Percentiles rank a stretch among this genome's conserved stretches.
Conservation (phyloP, 2,113 vertebrate species). For the Pseudonaja textilis region DNA sequence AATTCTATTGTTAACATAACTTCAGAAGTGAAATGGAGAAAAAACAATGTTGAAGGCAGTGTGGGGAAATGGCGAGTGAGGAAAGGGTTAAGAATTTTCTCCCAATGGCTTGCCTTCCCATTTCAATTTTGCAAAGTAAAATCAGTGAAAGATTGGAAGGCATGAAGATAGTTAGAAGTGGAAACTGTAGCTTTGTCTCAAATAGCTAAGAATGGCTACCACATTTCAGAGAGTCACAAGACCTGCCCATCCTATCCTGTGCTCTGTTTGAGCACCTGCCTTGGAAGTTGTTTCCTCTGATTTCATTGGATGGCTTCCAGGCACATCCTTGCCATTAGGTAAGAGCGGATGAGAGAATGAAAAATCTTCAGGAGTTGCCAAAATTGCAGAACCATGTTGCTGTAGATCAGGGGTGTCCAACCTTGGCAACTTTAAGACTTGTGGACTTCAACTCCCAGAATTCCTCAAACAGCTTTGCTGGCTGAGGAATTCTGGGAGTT, state of each 20-base stretch:
- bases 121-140: not conserved
- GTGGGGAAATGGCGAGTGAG: not conserved
- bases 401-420: not conserved
- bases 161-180: not conserved
- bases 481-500: too few species aligned
- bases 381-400: not conserved
- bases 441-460: too few species aligned
- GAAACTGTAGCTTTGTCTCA: not conserved
- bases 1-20: not conserved
- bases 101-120: too few species aligned
- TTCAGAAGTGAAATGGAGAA: not conserved
- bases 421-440: too few species aligned
- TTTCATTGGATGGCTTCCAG: not conserved
- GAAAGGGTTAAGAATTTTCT: not conserved
- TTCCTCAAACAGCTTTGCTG: too few species aligned
- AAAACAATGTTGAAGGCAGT: not conserved
- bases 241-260: not conserved
- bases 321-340: not conserved
- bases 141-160: not conserved
- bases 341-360: not conserved
- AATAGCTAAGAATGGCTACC: not conserved
- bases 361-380: not conserved
- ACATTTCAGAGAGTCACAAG: not conserved
- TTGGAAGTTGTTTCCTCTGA: not conserved
- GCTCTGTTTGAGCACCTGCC: not conserved